A percentile compares a stretch with the other conserved stretches of the same genome.
phyloP scores from a whole-genome alignment of 2,888 invertebrate species.

The Melipona beecheii region DNA sequence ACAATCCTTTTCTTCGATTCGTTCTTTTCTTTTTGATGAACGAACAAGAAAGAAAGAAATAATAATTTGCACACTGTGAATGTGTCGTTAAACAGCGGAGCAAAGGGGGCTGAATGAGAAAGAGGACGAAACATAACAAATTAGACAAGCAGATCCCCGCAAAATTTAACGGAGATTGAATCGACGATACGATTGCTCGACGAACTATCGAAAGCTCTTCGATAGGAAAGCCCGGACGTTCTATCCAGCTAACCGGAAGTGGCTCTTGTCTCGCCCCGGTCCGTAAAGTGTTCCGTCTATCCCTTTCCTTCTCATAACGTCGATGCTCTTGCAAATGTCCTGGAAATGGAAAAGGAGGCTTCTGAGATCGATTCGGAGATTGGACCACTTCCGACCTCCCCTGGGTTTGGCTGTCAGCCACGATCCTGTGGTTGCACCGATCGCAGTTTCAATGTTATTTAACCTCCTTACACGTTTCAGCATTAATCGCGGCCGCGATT shows the following conservation, averaged over 20 bases:
- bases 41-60: neutral
- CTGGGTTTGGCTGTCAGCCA: conserved; percentile 71
- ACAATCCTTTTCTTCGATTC: no score
- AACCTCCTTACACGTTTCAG: conserved; percentile 50
- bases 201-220: conserved; percentile 54
- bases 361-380: conserved; percentile 72
- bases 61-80: neutral
- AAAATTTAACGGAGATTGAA: conserved; percentile 63
- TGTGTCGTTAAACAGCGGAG: neutral
- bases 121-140: neutral
- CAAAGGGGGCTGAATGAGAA: neutral
- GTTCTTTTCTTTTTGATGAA: neutral
- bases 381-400: conserved; percentile 68
- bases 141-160: conserved; percentile 38
- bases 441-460: conserved; percentile 57
- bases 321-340: conserved; percentile 69
- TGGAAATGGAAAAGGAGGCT: conserved; percentile 71
- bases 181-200: conserved; percentile 49
- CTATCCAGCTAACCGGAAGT: conserved; percentile 64
- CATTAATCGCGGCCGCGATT: conserved; percentile 47
- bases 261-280: conserved; percentile 55
- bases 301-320: conserved; percentile 44
- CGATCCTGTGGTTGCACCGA: conserved; percentile 63
- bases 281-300: conserved; percentile 56
- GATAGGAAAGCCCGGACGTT: conserved; percentile 54